These are phyloP conservation scores for Glyphotaelius pellucidus DNA, from an alignment of 2,888 invertebrate species.

Conservation along the genomic window DNA sequence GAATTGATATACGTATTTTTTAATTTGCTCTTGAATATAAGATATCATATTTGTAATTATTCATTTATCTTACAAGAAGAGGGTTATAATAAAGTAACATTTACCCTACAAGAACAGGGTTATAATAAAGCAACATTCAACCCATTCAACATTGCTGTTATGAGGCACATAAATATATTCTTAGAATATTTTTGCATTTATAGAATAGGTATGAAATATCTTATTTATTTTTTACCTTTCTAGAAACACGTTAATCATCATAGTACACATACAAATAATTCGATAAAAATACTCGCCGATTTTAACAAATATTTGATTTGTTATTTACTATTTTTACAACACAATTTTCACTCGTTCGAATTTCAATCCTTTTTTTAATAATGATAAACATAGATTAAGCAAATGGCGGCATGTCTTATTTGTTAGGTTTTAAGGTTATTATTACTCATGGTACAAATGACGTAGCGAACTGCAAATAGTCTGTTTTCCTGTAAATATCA, in stretches of 20 bases:
- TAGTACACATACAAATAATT: too few relatives aligned
- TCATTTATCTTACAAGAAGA: too few relatives aligned
- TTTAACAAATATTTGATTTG: too few relatives aligned
- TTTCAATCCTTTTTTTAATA: too few relatives aligned
- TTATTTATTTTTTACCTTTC: too few relatives aligned
- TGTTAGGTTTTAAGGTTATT: not conserved
- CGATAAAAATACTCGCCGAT: too few relatives aligned
- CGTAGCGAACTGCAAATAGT: not conserved
- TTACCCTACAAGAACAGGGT: too few relatives aligned
- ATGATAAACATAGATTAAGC: not conserved
- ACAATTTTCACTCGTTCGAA: not conserved
- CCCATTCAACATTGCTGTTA: not conserved
- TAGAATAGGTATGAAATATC: not conserved
- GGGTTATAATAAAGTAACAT: not conserved
- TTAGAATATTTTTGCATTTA: not conserved
- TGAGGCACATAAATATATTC: not conserved
- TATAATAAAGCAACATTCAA: not conserved
- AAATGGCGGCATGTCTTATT: not conserved
- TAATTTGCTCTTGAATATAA: too few relatives aligned
- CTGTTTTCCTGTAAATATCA: not conserved
- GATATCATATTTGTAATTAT: too few relatives aligned
- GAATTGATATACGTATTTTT: too few relatives aligned
- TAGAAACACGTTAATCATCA: too few relatives aligned
- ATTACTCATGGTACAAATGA: not conserved
- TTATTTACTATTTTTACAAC: not conserved